Evolutionary conservation across 2,888 invertebrate species (phyloP), one percentile per base, ranked within the genome.

Genomic region (Pheosia gnoma): DNA sequence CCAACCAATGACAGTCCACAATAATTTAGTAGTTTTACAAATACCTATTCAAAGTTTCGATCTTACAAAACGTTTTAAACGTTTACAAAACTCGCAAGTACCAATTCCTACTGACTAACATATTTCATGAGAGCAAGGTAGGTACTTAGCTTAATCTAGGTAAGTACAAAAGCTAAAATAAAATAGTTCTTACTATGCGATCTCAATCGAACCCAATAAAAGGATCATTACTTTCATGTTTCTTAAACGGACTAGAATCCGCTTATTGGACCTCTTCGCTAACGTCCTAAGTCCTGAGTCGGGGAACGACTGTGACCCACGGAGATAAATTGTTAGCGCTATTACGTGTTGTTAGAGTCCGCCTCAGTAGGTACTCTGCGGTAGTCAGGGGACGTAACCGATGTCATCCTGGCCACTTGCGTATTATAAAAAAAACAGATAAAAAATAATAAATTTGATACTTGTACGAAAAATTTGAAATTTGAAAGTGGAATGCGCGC

Each of bases 261-360:
- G 80, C 78, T 77, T 55, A 71, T 66, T 71, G 66, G 63, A 74
- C 64, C 84, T 85, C 88, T 84, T 81, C 79, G 85, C 86, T 85
- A 69, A 67, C 76, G 74, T 82, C 82, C 78, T 84, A 73, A 85
- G 82, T 80, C 80, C 84, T 81, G 72, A 60, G 77, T 81, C 87
- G 84, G 85, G 85, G 84, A 86, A 82, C 83, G 76, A 77, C 77
- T 84, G 77, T 86, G 88, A 86, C 87, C 89, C 88, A 83, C 78
- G 87, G 85, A 86, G 84, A 89, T 85, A 91, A 92, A 86, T 92
- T 89, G 91, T 86, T 81, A 83, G 84, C 82, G 86, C 86, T 84
- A 91, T 91, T 92, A 91, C 84, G 81, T 76, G 82, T 87, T 84
- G 91, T 90, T 90, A 88, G 82, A 81, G 84, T 83, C 82, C 77